Evolutionary conservation across 2,888 invertebrate species (phyloP).

Genomic region (Callyntrura guangdongensis): DNA sequence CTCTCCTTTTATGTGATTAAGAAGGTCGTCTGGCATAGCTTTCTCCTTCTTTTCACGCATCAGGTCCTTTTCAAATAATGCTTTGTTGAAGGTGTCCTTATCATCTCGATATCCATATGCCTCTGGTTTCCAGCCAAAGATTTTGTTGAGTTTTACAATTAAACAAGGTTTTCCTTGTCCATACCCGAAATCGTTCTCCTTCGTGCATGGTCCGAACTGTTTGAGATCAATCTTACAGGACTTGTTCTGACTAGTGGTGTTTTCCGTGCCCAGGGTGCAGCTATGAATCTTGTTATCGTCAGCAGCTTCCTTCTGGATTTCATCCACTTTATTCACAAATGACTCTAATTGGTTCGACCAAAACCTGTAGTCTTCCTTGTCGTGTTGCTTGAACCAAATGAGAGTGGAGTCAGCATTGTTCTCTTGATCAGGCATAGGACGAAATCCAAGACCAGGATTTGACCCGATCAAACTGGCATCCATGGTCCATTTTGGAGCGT

Average conservation of each 20-base stretch:
- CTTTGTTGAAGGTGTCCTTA: slow-evolving; percentile 88
- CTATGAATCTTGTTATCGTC: slow-evolving; percentile 84
- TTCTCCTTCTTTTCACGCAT: slow-evolving; percentile 85
- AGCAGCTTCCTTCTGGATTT: slow-evolving; percentile 88
- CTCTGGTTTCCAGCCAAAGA: slow-evolving; percentile 94
- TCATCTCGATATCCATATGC: slow-evolving; percentile 85
- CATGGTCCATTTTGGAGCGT: slow-evolving; percentile 96
- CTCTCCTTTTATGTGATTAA: slow-evolving; percentile 61
- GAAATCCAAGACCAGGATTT: slow-evolving; percentile 97
- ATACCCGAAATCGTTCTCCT: slow-evolving; percentile 94
- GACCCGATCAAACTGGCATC: slow-evolving; percentile 95
- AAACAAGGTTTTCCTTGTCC: slow-evolving; percentile 96
- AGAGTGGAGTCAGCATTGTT: slow-evolving; percentile 98
- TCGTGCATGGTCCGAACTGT: slow-evolving; percentile 91
- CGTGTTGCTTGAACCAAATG: slow-evolving; percentile 94
- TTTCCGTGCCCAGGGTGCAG: slow-evolving; percentile 88
- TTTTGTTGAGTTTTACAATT: slow-evolving; percentile 98
- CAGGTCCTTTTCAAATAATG: slow-evolving; percentile 56
- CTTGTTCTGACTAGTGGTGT: slow-evolving; percentile 62
- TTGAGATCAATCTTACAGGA: slow-evolving; percentile 92
- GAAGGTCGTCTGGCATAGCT: slow-evolving; percentile 75
- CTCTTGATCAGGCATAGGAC: slow-evolving; percentile 96
- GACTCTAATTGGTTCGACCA: slow-evolving; percentile 92
- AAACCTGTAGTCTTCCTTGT: slow-evolving; percentile 90
- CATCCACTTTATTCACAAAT: slow-evolving; percentile 89